Evolutionary conservation across 2,888 invertebrate species (phyloP), one percentile per base, ranked within the genome.

Genomic region (Mesochorus sp.): DNA sequence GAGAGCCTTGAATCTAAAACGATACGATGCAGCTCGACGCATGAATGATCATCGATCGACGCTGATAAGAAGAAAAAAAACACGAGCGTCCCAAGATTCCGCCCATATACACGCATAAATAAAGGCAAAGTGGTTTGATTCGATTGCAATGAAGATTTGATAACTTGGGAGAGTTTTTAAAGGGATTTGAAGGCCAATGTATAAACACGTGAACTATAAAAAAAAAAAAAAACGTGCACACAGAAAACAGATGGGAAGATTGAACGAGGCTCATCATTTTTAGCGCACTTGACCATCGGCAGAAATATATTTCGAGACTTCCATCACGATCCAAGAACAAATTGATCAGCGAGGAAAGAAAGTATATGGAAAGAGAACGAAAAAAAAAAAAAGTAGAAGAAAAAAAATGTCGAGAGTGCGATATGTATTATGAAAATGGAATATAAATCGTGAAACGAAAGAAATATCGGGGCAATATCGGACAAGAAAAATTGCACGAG

Each of bases 241-340:
- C n/a, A n/a, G n/a, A n/a, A n/a, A n/a, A n/a, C n/a, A n/a, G n/a
- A n/a, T n/a, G n/a, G n/a, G n/a, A n/a, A n/a, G n/a, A n/a, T n/a
- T n/a, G n/a, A n/a, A n/a, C n/a, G n/a, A n/a, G n/a, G n/a, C n/a
- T 31, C 10, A 8, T 8, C 31, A 31, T 31, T 31, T 31, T 31
- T 10, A 31, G 6, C 21, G 21, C 47, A 26, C 47, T 34, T 47
- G 57, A 47, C 21, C 68, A 21, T n/a, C n/a, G 24, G 42, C 37
- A 10, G 17, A 42, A 28, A n/a, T 17, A n/a, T 31, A 10, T 8
- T 5, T 5, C 31, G 10, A 31, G 19, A 12, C 24, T 37, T 19
- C 47, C 21, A 39, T 10, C 39, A n/a, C 31, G 42, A 6, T 21
- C n/a, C 12, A 21, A 49, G 70, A 70, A 67, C n/a, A 70, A 70